Conservation (phyloP, 2,113 vertebrate species). For the Coregonus clupeaformis region DNA sequence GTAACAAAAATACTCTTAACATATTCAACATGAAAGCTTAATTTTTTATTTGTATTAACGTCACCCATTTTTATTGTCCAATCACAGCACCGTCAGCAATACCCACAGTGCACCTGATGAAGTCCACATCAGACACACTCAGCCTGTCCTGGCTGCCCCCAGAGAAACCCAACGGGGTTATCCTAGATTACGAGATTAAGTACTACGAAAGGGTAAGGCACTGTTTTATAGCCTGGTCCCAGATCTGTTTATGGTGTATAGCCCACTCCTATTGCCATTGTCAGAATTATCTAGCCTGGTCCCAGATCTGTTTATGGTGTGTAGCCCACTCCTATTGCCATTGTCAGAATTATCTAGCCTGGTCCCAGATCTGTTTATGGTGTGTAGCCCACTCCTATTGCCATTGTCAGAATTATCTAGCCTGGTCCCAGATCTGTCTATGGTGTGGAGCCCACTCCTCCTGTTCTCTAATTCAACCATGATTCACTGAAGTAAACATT, state of each 20-base stretch:
- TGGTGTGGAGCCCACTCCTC: no score
- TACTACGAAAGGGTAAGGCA: slow-evolving; percentile 91
- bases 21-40: neutral
- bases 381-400: no score
- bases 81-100: slow-evolving; percentile 89
- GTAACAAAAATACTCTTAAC: neutral
- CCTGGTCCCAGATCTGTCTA: no score
- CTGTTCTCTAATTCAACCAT: no score
- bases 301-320: no score
- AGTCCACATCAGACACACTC: slow-evolving; percentile 89
- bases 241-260: neutral
- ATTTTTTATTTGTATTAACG: neutral
- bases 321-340: no score
- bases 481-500: no score
- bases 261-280: no score
- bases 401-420: no score
- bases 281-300: no score
- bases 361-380: no score
- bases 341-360: no score
- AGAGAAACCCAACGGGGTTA: slow-evolving; percentile 94
- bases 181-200: slow-evolving; percentile 98
- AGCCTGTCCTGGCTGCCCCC: slow-evolving; percentile 95
- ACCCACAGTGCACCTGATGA: slow-evolving; percentile 90
- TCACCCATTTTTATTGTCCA: slow-evolving; percentile 5
- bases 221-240: slow-evolving; percentile 25